Conservation (phyloP, 2,113 vertebrate species). For the Collichthys lucidus region DNA sequence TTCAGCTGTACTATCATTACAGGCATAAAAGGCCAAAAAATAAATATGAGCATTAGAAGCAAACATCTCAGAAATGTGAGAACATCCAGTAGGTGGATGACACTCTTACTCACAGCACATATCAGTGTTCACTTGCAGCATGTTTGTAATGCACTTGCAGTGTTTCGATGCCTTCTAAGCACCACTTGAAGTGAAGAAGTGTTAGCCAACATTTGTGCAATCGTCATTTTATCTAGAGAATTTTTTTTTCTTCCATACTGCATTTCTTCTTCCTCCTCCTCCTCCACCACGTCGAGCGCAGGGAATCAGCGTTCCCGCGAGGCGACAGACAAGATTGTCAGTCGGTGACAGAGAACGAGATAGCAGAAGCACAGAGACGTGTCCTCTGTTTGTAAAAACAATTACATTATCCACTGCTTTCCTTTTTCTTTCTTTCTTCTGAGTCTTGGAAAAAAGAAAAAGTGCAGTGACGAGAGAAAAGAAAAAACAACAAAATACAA, state of each 20-base stretch:
- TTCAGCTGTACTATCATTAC: no score
- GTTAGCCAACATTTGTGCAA: constrained; percentile 44
- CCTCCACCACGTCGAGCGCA: not conserved
- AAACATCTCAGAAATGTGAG: no score
- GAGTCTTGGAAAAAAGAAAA: constrained; percentile 19
- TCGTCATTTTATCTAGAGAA: constrained; percentile 27
- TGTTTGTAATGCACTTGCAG: constrained; percentile 32
- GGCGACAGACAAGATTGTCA: constrained; percentile 45
- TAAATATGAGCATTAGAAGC: no score
- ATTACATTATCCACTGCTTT: constrained; percentile 46
- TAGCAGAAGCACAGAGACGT: constrained; percentile 19
- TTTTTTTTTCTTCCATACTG: not conserved
- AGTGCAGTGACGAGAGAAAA: constrained; percentile 15
- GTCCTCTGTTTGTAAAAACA: constrained; percentile 60
- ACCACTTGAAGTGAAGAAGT: constrained; percentile 32
- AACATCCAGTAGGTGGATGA: not conserved
- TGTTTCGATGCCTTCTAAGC: constrained; percentile 18
- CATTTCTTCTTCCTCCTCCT: no score
- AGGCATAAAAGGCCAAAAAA: no score
- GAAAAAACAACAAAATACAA: constrained; percentile 66
- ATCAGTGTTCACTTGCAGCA: constrained; percentile 8
- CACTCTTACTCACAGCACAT: constrained; percentile 14
- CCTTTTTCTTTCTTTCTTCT: not conserved
- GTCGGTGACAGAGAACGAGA: constrained; percentile 10
- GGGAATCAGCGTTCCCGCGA: constrained; percentile 26